A percentile compares a stretch with the other conserved stretches of the same genome.
These are phyloP conservation scores for Cladopsammia gracilis DNA, from an alignment of 64 coral and sea anemone species.

Conservation along the genomic window DNA sequence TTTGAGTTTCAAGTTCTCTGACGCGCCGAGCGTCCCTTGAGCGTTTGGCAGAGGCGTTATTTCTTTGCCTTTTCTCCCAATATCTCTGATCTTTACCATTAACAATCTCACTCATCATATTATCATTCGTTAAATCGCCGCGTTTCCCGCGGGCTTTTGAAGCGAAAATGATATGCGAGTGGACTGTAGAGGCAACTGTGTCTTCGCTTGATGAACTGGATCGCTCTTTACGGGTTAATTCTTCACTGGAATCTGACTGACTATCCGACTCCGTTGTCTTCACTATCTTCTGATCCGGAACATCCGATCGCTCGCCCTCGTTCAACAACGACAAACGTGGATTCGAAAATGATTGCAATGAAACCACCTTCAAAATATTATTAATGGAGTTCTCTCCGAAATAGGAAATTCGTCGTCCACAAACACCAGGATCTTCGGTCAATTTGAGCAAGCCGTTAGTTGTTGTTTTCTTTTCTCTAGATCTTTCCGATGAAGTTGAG, in stretches of 20 bases:
- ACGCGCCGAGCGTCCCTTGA: slow-evolving; percentile 89
- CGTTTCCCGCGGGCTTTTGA: slow-evolving; percentile 67
- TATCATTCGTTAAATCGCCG: slow-evolving; percentile 51
- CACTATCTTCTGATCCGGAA: slow-evolving; percentile 17
- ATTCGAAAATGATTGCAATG: slow-evolving; percentile 90
- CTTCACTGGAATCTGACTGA: slow-evolving; percentile 40
- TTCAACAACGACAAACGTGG: slow-evolving; percentile 57
- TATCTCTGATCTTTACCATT: slow-evolving; percentile 82
- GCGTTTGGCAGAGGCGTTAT: slow-evolving; percentile 93
- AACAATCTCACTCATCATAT: slow-evolving; percentile 10
- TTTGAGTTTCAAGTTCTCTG: slow-evolving; percentile 95
- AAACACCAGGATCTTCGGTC: slow-evolving; percentile 43
- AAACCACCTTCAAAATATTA: slow-evolving; percentile 94
- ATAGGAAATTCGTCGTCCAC: slow-evolving; percentile 66
- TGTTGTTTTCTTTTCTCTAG: slow-evolving; percentile 30
- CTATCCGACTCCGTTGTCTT: slow-evolving; percentile 29
- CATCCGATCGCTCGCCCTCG: slow-evolving; percentile 25
- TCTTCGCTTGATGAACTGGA: slow-evolving; percentile 61
- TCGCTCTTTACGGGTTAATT: slow-evolving; percentile 38
- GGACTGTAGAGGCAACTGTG: not conserved
- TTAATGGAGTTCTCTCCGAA: slow-evolving; percentile 87
- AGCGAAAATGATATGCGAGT: not conserved
- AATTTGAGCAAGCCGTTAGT: slow-evolving; percentile 21
- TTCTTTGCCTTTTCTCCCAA: slow-evolving; percentile 92
- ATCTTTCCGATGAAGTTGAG: slow-evolving; percentile 41